A percentile compares a stretch with the other conserved stretches of the same genome.
These are phyloP conservation scores for Sclerodermus sp. DNA, from an alignment of 2,888 invertebrate genomes.

Conservation along the genomic window DNA sequence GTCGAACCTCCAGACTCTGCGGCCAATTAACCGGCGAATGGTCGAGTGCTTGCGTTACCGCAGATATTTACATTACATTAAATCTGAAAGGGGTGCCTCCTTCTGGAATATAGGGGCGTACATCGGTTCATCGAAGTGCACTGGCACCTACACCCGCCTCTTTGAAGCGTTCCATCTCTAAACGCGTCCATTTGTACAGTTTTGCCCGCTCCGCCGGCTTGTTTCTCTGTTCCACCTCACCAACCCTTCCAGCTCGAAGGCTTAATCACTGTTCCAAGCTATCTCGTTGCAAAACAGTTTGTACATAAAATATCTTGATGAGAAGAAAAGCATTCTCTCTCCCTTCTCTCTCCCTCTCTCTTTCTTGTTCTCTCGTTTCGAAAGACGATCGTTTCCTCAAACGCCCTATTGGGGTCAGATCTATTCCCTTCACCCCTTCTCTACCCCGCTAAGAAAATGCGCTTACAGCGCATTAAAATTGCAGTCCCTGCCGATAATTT, in stretches of 20 bases:
- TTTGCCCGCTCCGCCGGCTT: conserved; percentile 20
- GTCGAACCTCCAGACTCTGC: conserved; percentile 6
- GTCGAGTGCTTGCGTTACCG: conserved; percentile 25
- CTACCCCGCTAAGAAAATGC: too few species aligned
- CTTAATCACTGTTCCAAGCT: conserved; percentile 19
- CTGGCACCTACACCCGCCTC: conserved; percentile 18
- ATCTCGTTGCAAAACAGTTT: too few species aligned
- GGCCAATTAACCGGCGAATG: conserved; percentile 29
- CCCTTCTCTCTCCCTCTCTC: too few species aligned
- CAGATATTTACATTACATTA: conserved; percentile 48
- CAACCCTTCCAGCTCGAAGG: conserved; percentile 26
- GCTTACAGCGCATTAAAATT: too few species aligned
- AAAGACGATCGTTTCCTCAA: too few species aligned
- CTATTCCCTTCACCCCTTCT: too few species aligned
- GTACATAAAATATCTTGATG: too few species aligned
- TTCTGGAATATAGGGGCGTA: conserved; percentile 21
- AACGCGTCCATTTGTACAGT: conserved; percentile 28
- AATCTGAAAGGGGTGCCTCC: conserved; percentile 34
- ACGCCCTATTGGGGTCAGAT: too few species aligned
- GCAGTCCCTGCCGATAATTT: too few species aligned
- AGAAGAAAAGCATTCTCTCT: too few species aligned
- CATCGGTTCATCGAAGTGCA: conserved; percentile 25
- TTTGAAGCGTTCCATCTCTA: conserved; percentile 29
- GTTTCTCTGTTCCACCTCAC: conserved; percentile 30
- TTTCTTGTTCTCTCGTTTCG: too few species aligned